phyloP scores from a whole-genome alignment of 1,140 invertebrate genomes.

The Chlorops oryzae region DNA sequence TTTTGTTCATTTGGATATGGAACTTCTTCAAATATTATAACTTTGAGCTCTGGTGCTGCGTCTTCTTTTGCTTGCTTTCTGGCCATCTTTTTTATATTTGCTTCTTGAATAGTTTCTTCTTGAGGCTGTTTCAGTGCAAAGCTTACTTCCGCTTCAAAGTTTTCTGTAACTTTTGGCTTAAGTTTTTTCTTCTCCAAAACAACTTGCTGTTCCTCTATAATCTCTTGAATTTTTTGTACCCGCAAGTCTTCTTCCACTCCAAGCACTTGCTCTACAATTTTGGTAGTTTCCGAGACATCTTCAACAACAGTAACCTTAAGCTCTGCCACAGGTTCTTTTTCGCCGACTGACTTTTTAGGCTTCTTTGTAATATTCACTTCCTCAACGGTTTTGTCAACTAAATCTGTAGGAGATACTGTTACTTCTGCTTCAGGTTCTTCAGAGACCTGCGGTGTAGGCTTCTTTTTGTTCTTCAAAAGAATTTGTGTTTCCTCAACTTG shows the following conservation, averaged over 20 bases:
- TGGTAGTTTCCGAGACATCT: conserved; percentile 24
- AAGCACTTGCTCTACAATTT: conserved; percentile 33
- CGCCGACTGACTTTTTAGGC: conserved; percentile 25
- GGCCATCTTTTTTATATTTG: too few species aligned
- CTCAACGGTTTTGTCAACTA: conserved; percentile 30
- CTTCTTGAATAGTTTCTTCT: too few species aligned
- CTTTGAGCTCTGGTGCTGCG: too few species aligned
- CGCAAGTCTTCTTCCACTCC: conserved; percentile 22
- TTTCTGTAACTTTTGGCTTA: too few species aligned
- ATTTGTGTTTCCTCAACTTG: conserved; percentile 20
- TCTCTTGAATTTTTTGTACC: too few species aligned
- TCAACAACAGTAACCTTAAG: conserved; percentile 32
- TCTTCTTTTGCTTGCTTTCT: too few species aligned
- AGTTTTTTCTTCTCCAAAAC: too few species aligned
- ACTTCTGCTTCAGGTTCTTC: conserved; percentile 35
- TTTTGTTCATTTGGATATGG: too few species aligned
- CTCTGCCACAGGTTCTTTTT: conserved; percentile 34
- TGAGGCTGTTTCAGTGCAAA: too few species aligned
- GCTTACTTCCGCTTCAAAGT: too few species aligned
- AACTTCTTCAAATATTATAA: too few species aligned
- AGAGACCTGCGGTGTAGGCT: conserved; percentile 13
- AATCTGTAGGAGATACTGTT: conserved; percentile 21
- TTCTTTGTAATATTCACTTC: conserved; percentile 27
- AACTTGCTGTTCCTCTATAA: conserved; percentile 1
- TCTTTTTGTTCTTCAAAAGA: conserved; percentile 26